Evolutionary conservation across 2,797 vertebrate genomes (phyloP).

Genomic region (Acipenser ruthenus): DNA sequence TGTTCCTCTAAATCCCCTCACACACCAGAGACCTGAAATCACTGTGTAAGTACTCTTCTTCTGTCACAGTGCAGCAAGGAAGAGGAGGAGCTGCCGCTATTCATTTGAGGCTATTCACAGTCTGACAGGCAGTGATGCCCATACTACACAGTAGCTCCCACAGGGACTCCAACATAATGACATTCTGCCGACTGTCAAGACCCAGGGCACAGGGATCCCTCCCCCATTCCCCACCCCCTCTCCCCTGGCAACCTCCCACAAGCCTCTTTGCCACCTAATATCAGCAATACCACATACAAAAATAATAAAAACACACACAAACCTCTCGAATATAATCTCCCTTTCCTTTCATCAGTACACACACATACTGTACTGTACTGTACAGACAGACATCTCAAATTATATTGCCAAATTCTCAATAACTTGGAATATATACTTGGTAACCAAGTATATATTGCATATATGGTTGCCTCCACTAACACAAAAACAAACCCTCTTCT

Average conservation of each 20-base stretch:
- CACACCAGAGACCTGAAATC: no score
- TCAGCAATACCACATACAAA: no score
- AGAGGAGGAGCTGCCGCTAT: conserved; percentile 15
- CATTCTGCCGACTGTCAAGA: conserved; percentile 5
- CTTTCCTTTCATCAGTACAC: no score
- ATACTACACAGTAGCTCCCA: rapidly evolving
- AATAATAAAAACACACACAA: no score
- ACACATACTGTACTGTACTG: no score
- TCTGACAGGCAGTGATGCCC: neutral
- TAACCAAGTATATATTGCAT: neutral
- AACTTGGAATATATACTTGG: no score
- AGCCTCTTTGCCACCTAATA: neutral
- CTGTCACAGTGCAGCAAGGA: neutral
- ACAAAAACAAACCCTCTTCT: no score
- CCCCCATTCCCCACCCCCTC: neutral
- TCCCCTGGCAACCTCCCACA: conserved; percentile 2
- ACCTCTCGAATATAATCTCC: no score
- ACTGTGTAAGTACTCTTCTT: neutral
- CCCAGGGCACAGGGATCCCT: neutral
- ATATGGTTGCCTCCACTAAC: no score
- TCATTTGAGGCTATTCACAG: neutral
- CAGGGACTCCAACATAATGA: rapidly evolving
- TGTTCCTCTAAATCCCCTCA: no score
- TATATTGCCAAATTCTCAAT: no score
- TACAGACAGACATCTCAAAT: no score